Evolutionary conservation across 1,140 invertebrate genomes (phyloP), one percentile per base, ranked within the genome.

Genomic region (Argopecten irradians): DNA sequence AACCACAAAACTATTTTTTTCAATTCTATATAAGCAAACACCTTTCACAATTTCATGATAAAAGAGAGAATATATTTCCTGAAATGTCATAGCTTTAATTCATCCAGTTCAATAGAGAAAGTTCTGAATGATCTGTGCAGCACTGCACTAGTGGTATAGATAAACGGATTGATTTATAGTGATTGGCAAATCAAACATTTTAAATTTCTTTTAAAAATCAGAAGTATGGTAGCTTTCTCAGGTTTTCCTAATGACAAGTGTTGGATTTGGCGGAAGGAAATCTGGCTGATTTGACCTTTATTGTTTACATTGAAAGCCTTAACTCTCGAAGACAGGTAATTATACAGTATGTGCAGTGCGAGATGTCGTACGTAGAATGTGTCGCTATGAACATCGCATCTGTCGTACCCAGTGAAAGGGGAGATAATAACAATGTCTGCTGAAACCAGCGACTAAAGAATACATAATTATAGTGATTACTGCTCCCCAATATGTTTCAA

Each of bases 301-400:
- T 71, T 71, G 55, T 71, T n/a, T 71, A 71, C 55, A 71, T n/a
- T n/a, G 1, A 71, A 71, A 16, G 43, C 8, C 55, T 39, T 39
- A 71, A 28, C 7, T 71, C n/a, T 16, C n/a, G 0, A n/a, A 71
- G 55, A 71, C 55, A 28, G 55, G 55, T 71, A 71, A 71, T 71
- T 71, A 71, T 16, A 39, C n/a, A n/a, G n/a, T n/a, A 71, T 71
- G 28, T 71, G 55, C 55, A 71, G 22, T 11, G 28, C 2, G 19
- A 71, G n/a, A n/a, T 71, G 55, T n/a, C n/a, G n/a, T 71, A 16
- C n/a, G n/a, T 71, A 71, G 55, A 71, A 71, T 71, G 55, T 71
- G 55, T 71, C 22, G 19, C 55, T 16, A 71, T n/a, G 55, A n/a
- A n/a, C n/a, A n/a, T 71, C 55, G 22, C 55, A 71, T 71, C 55